Conservation (phyloP, 2,797 vertebrate genomes). For the Erpetoichthys calabaricus region DNA sequence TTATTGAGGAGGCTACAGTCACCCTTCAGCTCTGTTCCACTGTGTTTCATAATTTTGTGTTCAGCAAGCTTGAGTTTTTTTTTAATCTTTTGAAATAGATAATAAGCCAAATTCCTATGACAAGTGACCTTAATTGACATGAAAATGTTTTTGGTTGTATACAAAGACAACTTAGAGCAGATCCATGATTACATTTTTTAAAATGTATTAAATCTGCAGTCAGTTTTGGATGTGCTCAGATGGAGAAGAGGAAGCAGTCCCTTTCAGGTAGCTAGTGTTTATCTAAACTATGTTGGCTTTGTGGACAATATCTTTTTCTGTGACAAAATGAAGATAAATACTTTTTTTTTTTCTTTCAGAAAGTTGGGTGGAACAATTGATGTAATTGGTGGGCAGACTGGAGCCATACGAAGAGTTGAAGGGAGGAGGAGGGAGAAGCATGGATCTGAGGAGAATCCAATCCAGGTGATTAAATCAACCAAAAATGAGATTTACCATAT, state of each 20-base stretch:
- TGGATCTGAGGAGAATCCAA: slow-evolving; percentile 41
- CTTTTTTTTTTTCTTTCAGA: slow-evolving; percentile 22
- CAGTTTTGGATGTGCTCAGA: not conserved
- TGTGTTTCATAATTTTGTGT: too few species aligned
- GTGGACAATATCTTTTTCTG: not conserved
- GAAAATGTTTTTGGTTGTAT: not conserved
- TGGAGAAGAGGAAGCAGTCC: slow-evolving; percentile 1
- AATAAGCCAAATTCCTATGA: too few species aligned
- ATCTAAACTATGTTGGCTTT: not conserved
- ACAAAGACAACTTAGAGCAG: not conserved
- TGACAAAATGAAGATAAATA: too few species aligned
- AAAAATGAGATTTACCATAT: too few species aligned
- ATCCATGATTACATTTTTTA: not conserved
- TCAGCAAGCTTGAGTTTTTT: too few species aligned
- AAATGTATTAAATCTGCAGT: not conserved
- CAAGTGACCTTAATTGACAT: too few species aligned
- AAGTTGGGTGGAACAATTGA: slow-evolving; percentile 46
- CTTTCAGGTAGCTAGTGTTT: not conserved
- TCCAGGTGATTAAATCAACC: slow-evolving; percentile 29
- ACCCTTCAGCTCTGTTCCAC: too few species aligned
- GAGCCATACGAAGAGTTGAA: slow-evolving; percentile 43
- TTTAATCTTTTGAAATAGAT: too few species aligned
- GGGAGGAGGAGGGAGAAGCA: slow-evolving; percentile 43
- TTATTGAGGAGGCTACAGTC: too few species aligned
- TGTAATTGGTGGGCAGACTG: slow-evolving; percentile 43